Evolutionary conservation across 2,797 vertebrate genomes (phyloP), one percentile per base, ranked within the genome.

Genomic region (Streptopelia turtur): DNA sequence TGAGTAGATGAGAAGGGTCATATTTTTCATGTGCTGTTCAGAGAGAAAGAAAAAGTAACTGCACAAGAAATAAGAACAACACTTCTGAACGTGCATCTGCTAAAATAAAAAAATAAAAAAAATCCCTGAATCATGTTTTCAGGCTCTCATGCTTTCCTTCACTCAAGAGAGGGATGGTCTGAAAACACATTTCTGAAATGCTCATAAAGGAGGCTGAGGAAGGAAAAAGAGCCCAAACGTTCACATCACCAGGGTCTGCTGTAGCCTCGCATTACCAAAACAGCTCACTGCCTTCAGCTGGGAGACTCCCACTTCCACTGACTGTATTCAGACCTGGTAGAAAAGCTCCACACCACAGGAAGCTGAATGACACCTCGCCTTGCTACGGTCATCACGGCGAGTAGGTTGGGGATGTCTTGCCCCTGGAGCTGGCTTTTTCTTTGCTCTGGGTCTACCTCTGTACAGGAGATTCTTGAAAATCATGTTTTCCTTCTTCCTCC

Each of bases 11-110:
- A 65, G 70, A 86, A 82, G 22, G 92, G 22, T 43, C 6, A 1
- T 79, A 63, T 70, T 93, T 83, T 79, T 81, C 49, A 60, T 16
- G 30, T 60, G 66, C 52, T 66, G 43, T 66, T 94, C 66, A 4
- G 2, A 88, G 87, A 69, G n/a, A 77, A 87, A 52, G n/a, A 77
- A 87, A 52, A 52, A 86, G 30, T 47, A 83, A 79, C 55, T 28
- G 70, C 91, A 78, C 72, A 94, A 70, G 60, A 97, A 95, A 79
- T 56, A 87, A 87, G n/a, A 89, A 69, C 63, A 84, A 76, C 69
- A 71, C 70, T 95, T 96, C 91, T 92, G 85, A 95, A 77, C 35
- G 28, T 52, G 74, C 45, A 47, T 9, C 69, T 27, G 82, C 94
- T 93, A 88, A 96, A 95, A 53, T 94, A 43, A 43, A 43, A 90